Conservation (phyloP, 2,797 vertebrate genomes). For the Poeciliopsis gracilis region DNA sequence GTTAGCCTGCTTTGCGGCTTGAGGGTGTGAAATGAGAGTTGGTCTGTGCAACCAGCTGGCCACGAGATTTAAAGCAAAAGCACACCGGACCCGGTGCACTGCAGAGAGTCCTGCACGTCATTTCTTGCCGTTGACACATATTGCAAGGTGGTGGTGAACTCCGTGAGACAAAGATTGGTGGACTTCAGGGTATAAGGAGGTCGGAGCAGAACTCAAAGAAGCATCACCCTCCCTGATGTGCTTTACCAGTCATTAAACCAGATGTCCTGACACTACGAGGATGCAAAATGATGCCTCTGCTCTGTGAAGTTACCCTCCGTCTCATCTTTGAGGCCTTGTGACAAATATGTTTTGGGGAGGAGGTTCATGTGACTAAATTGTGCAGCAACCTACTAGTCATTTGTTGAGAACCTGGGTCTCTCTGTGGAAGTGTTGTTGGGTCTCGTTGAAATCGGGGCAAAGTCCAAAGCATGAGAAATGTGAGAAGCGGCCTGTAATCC, state of each 20-base stretch:
- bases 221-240: not conserved
- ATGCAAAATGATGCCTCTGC: not conserved
- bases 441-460: not conserved
- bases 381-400: not conserved
- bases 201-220: not conserved
- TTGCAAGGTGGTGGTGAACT: not conserved
- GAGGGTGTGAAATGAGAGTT: constrained; percentile 3
- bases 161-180: not conserved
- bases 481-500: not conserved
- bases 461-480: not conserved
- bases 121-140: not conserved
- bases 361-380: not conserved
- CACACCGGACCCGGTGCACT: not conserved
- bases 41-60: not conserved
- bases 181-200: not conserved
- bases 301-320: not conserved
- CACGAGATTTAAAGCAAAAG: not conserved
- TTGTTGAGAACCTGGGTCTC: not conserved
- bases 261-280: not conserved
- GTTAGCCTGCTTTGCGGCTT: constrained; percentile 1
- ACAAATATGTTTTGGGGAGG: not conserved
- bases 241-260: not conserved
- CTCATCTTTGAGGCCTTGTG: not conserved
- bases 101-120: not conserved
- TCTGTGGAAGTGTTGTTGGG: not conserved